Evolutionary conservation across 2,888 invertebrate species (phyloP).

Genomic region (Ecliptopera silaceata): DNA sequence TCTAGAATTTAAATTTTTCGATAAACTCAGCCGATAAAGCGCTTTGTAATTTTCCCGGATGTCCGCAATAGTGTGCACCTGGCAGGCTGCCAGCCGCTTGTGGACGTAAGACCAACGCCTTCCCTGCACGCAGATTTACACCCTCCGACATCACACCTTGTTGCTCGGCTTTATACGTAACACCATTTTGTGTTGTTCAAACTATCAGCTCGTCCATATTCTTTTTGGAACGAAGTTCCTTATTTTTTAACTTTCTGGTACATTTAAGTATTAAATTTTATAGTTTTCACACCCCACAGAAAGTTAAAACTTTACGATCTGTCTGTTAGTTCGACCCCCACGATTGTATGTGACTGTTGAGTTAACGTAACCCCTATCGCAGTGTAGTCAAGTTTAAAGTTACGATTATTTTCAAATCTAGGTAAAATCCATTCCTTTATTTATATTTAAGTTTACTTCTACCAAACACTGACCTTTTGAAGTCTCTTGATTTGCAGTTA

Average conservation of each 20-base stretch:
- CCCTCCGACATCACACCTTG: constrained; percentile 20
- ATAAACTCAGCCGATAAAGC: constrained; percentile 20
- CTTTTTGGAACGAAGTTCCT: background rate
- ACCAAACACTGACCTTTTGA: background rate
- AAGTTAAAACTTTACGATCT: too few relatives aligned
- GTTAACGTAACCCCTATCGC: too few relatives aligned
- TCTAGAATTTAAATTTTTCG: constrained; percentile 14
- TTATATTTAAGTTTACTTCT: background rate
- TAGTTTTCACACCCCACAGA: too few relatives aligned
- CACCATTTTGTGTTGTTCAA: background rate
- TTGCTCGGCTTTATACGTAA: constrained; percentile 7
- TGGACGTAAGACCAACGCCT: constrained; percentile 1
- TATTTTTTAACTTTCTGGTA: background rate
- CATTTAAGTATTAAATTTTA: background rate
- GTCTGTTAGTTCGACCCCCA: too few relatives aligned
- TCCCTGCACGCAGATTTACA: constrained; percentile 6
- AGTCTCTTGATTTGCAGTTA: constrained; percentile 5
- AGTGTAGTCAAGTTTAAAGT: too few relatives aligned
- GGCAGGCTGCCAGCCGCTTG: constrained; percentile 8
- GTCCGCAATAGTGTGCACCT: constrained; percentile 14
- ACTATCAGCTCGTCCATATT: background rate
- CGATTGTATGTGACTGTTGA: too few relatives aligned
- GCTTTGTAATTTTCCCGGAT: constrained; percentile 30
- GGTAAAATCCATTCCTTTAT: background rate
- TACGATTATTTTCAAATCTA: too few relatives aligned